Evolutionary conservation across 2,113 vertebrate genomes (phyloP), one percentile per base, ranked within the genome.

Genomic region (Morone saxatilis): DNA sequence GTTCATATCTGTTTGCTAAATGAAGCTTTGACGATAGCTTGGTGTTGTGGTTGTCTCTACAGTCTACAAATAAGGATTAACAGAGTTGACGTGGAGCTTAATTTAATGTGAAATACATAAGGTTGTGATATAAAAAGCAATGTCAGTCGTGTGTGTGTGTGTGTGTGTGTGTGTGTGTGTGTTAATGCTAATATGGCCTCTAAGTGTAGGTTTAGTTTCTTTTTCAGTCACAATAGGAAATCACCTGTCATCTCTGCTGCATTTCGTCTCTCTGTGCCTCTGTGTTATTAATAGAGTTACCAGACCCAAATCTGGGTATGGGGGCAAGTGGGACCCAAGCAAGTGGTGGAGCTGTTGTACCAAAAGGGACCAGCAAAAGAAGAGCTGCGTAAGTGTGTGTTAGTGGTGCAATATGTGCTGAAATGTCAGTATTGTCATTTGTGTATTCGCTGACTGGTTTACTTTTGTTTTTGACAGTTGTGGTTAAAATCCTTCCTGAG

Each of bases 291-390:
- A 88, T 87, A 98, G 98, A 99, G 74, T 96, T 99, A 95, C 76
- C 97, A 2, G 98, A 99, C 6, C 94, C 96, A 54, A 92, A 96
- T 5, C 88, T 98, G 93, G 95, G 96, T 1, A 88, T 97, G 68
- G 92, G 94, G 4, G 65, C 94, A 69, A 94, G 96, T 7, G 97
- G 95, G 62, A 96, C 90, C 60, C 82, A 96, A 1, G 94, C 93
- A 40, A 89, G 94, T 2, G 94, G 93, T 45, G 96, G 94, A 71
- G 90, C 94, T 20, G 81, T 96, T 0, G 94, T 94, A 19, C 96
- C 96, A 73, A 96, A 98, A 48, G 92, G 97, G 10, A 87, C 91
- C 88, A 96, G 88, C 91, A 99, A 99, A 91, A 96, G 98, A 60
- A 88, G 96, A 17, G 92, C 97, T 0, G 93, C 90, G 98, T 99